Evolutionary conservation across 2,113 vertebrate genomes (phyloP), one percentile per base, ranked within the genome.

Genomic region (Brachypteracias leptosomus): DNA sequence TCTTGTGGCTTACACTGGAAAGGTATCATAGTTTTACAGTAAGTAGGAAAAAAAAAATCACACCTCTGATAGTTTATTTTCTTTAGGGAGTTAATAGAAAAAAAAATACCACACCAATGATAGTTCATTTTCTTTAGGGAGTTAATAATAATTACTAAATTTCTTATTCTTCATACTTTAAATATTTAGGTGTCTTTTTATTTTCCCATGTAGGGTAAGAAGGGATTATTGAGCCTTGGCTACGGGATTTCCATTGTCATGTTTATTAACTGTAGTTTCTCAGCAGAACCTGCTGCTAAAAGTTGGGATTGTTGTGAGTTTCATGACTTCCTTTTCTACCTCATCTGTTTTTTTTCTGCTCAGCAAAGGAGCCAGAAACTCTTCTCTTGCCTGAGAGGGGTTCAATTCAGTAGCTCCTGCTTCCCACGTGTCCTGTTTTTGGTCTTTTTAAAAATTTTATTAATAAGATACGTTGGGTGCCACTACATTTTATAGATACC

Each of bases 401-500:
- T 42, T 42, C 11, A 65, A 54, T 76, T 81, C 31, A 25, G 25
- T 49, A 91, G 20, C 21, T 71, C 14, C n/a, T 73, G 49, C 59
- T 86, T 85, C 63, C 58, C 31, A 28, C 54, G 25, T 81, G n/a
- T 65, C 54, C 40, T 35, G 18, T 0, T 63, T 77, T 68, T 25
- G 72, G 20, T 31, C 11, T 55, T 54, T 36, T 42, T 58, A 4
- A n/a, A 62, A 81, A 47, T 78, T 73, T 68, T 85, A 44, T 65
- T 82, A 58, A 17, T 51, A 70, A 59, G 12, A 8, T 52, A 35
- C 0, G 0, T 49, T 1, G 0, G 76, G 7, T 46, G 40, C 52
- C 79, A 49, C 36, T 35, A 35, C n/a, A 54, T 62, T 24, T 75
- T 85, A 66, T 35, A 55, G 33, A 54, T 70, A 38, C 14, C 25